Base-by-base conservation (phyloP, 2,113 vertebrate species). In the Monopterus albus region DNA sequence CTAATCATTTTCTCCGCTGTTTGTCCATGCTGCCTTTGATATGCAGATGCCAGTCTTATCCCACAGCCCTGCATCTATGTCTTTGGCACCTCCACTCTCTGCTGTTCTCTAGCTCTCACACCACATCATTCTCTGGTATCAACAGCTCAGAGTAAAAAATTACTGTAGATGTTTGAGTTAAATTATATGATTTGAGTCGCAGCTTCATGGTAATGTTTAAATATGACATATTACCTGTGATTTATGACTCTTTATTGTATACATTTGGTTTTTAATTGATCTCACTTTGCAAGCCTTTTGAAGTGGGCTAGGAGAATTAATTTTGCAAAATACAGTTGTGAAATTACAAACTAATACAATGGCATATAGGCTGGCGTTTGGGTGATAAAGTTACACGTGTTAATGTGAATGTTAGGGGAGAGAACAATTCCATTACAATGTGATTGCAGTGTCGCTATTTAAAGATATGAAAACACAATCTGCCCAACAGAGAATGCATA, bases 31-130 rank as follows among this genome's bases (percentile, higher is more conserved):
- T 15, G 39, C 63, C 83, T 91, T 91, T 91, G 82, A 87, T 88
- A 87, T 90, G 88, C 67, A 89, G 83, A 91, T 87, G 66, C 20
- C 4, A 26, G 29, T 39, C 63, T 66, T 60, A 68, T 75, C 68
- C 26, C 51, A 36, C 59, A 72, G 63, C 59, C 28, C 39, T 25
- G 50, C 26, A 7, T 29, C 11, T n/a, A 33, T 69, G 42, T 75
- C 13, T 63, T 52, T 66, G 47, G 51, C 72, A 29, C 64, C 49
- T 73, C 43, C 72, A 50, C 43, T 49, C 47, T 79, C 57, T 36
- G n/a, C 31, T 26, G 28, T 18, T 71, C 29, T 6, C 40, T 23
- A 23, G 26, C 31, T 17, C 33, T 29, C 23, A 53, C 39, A 53
- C 40, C 35, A 25, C 17, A 36, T 8, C 1, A 4, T 36, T 67